Base-by-base conservation (phyloP, 1,140 invertebrate genomes). In the Epicauta chinensis region DNA sequence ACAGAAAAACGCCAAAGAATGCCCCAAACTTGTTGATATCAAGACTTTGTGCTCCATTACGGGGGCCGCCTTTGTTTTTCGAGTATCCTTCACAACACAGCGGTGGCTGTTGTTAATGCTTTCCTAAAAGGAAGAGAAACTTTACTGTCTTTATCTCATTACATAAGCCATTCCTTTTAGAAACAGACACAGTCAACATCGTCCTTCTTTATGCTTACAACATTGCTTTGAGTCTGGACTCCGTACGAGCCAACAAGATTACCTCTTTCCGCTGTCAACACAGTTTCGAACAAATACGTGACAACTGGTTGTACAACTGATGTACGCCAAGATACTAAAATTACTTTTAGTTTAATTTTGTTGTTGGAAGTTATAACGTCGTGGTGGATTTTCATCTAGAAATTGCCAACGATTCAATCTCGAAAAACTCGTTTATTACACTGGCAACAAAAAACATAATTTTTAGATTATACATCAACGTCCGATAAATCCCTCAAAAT, bases 181-280 rank as follows among this genome's bases (percentile, higher is more conserved):
- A 7, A 23, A 7, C n/a, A n/a, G 37, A 16, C 14, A 23, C 46
- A 37, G 35, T 9, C 34, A 35, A 36, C 38, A 50, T 40, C 17
- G 37, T n/a, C 30, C 39, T 40, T 36, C 32, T 50, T 50, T 23
- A 23, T 23, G 7, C 23, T 5, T 5, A 35, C 31, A 31, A 16
- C 15, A 30, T 12, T 23, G 47, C 47, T 50, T 50, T 50, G 47
- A 50, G 30, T 35, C 39, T 50, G 47, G 47, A 40, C 37, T 50
- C 23, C 7, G 23, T 37, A 50, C 43, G 43, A 46, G 30, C 36
- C 36, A 50, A 50, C 36, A 38, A 50, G 47, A 50, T 50, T 50
- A 50, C 47, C 14, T 35, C 39, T 50, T 50, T 50, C 32, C 37
- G 47, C 47, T 50, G 47, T 50, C 31, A 50, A 50, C 47, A 50